Evolutionary conservation across 2,888 invertebrate genomes (phyloP), one percentile per base, ranked within the genome.

Genomic region (Xestia rhomboidea): DNA sequence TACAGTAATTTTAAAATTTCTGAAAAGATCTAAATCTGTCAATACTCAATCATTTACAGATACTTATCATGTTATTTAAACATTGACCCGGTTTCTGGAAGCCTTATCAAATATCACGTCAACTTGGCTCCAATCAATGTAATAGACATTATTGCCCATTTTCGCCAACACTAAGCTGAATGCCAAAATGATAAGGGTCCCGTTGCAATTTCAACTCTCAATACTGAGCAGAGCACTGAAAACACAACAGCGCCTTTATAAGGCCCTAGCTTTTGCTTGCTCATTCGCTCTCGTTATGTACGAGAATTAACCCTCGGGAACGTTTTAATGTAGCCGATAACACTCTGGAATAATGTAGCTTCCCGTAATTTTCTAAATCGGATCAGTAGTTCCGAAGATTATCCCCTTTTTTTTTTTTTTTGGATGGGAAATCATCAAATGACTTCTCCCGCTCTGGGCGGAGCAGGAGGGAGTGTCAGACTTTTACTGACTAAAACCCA

Each of bases 31-130:
- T 7, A 10, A 24, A 57, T 44, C 13, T 72, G 11, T 18, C 15
- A 24, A n/a, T 34, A 54, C 10, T 38, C 2, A 49, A 38, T 51
- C 1, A 13, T 72, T 41, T 4, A 67, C 24, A 18, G 7, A n/a
- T 44, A 66, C 7, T n/a, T 46, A 49, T 49, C 44, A 27, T 11
- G 13, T 21, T 75, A 44, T 41, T 41, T 41, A 41, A 41, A 41
- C 41, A 41, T 41, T 63, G 51, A 38, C 8, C 51, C 18, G 3
- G 54, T 66, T 75, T 75, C 2, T 54, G 4, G 24, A 57, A 27
- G 27, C 6, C 24, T 46, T 66, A 77, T 77, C 44, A 21, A 49
- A 44, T 8, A 76, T 18, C 30, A 5, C 34, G 46, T 18, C 60
- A 27, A 46, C 7, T 6, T 30, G 24, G 30, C 70, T 11, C 24